Percentiles rank a stretch among this genome's conserved stretches.
Conservation (phyloP, 1,140 invertebrate genomes). For the Ips nitidus region DNA sequence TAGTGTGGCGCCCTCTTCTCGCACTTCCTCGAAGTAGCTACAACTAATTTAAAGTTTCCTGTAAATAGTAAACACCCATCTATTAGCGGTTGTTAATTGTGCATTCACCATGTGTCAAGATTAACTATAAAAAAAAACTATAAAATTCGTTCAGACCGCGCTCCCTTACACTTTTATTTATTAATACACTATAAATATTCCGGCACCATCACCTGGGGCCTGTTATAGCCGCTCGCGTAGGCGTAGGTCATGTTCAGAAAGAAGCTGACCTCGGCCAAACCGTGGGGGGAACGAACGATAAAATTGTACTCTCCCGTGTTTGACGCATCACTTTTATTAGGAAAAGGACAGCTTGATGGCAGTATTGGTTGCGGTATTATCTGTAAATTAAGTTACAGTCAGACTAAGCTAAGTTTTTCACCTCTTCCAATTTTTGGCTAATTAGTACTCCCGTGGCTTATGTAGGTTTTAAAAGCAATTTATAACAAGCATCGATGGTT, state of each 20-base stretch:
- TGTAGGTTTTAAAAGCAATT: too few relatives aligned
- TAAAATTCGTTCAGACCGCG: conserved; percentile 17
- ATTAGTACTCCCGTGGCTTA: too few relatives aligned
- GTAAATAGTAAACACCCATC: too few relatives aligned
- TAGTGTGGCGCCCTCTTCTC: too few relatives aligned
- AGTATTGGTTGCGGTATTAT: conserved; percentile 51
- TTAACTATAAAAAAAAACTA: conserved; percentile 36
- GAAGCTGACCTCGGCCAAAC: conserved; percentile 57
- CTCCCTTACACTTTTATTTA: too few relatives aligned
- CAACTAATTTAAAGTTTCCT: too few relatives aligned
- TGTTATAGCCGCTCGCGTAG: conserved; percentile 50
- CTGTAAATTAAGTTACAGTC: conserved; percentile 42
- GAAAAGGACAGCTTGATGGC: conserved; percentile 56
- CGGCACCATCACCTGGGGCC: conserved; percentile 28
- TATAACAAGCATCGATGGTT: conserved; percentile 48
- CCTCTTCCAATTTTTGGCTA: too few relatives aligned
- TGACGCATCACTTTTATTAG: conserved; percentile 53
- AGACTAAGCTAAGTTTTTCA: too few relatives aligned
- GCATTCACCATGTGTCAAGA: too few relatives aligned
- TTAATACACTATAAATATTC: too few relatives aligned
- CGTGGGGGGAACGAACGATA: conserved; percentile 56
- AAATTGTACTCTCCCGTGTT: conserved; percentile 59
- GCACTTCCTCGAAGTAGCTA: too few relatives aligned
- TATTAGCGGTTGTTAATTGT: too few relatives aligned
- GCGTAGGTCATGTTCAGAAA: conserved; percentile 59